These are phyloP conservation scores for Alouatta palliata DNA, from an alignment of 2,113 vertebrate genomes.

Conservation along the genomic window DNA sequence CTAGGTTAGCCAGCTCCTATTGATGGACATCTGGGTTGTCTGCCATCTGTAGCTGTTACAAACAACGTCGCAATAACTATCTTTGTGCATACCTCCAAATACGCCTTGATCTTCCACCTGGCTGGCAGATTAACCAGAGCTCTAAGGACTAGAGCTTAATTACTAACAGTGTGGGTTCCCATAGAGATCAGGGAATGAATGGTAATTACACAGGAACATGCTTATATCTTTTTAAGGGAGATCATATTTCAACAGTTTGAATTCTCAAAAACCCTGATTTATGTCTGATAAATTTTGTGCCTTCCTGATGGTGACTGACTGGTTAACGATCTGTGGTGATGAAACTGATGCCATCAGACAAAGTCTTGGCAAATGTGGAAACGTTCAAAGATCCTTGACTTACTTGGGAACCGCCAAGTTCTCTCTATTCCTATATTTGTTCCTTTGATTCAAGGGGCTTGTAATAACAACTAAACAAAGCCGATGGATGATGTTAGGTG, in stretches of 20 bases:
- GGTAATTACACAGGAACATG: not conserved
- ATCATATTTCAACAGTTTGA: not conserved
- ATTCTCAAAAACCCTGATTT: not conserved
- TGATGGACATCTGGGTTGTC: not conserved
- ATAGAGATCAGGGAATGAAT: not conserved
- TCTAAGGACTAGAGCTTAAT: not conserved
- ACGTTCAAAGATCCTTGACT: not conserved
- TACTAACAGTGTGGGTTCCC: not conserved
- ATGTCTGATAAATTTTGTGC: not conserved
- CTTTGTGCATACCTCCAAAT: not conserved
- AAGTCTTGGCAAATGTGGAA: not conserved
- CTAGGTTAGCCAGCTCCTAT: not conserved
- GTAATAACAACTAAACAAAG: not conserved
- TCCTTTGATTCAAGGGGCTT: not conserved
- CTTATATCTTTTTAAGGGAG: not conserved
- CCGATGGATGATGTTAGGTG: not conserved
- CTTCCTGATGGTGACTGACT: not conserved
- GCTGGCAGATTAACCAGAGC: not conserved
- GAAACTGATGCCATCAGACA: not conserved
- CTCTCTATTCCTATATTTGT: not conserved
- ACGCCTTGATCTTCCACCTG: not conserved
- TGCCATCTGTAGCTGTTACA: not conserved
- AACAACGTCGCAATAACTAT: not conserved
- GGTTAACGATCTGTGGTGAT: not conserved
- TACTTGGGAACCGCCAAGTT: not conserved